Evolutionary conservation across 2,113 vertebrate genomes (phyloP).

Genomic region (Lethenteron camtschaticum): DNA sequence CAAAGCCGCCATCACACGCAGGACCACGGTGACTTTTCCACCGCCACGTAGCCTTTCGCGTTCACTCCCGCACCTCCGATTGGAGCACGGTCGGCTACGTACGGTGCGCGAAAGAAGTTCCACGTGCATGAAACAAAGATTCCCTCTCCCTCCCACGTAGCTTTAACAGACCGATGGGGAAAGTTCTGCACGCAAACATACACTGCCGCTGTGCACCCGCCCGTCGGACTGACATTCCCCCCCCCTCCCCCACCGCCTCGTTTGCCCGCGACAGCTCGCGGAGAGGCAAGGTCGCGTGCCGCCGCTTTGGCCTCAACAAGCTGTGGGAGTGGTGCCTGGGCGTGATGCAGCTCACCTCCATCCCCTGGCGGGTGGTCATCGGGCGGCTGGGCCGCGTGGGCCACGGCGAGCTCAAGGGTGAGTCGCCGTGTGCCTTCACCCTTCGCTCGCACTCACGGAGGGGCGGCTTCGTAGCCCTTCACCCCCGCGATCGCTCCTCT

Average conservation of each 20-base stretch:
- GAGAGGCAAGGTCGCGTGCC: constrained; percentile 60
- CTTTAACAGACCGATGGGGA: too few species aligned
- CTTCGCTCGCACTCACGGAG: neutral
- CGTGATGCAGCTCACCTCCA: constrained; percentile 77
- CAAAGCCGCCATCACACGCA: too few species aligned
- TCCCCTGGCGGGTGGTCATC: constrained; percentile 91
- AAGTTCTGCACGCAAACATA: too few species aligned
- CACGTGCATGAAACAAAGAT: too few species aligned
- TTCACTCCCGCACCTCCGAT: too few species aligned
- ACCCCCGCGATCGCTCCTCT: neutral
- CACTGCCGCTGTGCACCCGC: neutral
- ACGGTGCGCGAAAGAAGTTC: too few species aligned
- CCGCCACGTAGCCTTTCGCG: too few species aligned
- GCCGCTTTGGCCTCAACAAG: constrained; percentile 81
- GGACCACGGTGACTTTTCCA: too few species aligned
- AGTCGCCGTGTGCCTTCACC: constrained; percentile 1
- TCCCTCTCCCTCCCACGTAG: too few species aligned
- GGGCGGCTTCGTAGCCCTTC: neutral
- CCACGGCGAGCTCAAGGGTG: constrained; percentile 83
- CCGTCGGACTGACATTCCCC: neutral
- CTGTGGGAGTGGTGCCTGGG: constrained; percentile 89
- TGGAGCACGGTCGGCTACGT: too few species aligned
- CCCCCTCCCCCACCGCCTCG: neutral
- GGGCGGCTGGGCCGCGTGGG: constrained; percentile 76
- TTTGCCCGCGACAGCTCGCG: constrained; percentile 29